Evolutionary conservation across 2,888 invertebrate genomes (phyloP).

Genomic region (Podabrus alpinus): DNA sequence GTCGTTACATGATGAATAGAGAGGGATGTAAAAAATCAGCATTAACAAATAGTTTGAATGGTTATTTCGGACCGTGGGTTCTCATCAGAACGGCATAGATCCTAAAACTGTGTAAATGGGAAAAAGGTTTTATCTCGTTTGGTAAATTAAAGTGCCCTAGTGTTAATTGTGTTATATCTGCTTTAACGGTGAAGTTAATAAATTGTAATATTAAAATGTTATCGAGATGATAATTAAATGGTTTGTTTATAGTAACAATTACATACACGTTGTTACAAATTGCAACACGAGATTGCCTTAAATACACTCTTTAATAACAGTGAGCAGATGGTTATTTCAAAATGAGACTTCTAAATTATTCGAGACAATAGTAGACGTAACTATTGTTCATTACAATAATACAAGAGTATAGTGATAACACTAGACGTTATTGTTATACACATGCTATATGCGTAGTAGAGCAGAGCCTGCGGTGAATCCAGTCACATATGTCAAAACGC

Average conservation of each 20-base stretch:
- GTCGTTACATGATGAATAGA: neutral
- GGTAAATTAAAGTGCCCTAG: neutral
- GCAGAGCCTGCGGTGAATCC: conserved; percentile 36
- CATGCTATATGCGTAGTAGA: conserved; percentile 29
- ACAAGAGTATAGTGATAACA: conserved; percentile 33
- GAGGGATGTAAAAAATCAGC: neutral
- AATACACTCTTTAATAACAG: conserved; percentile 30
- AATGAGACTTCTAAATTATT: conserved; percentile 39
- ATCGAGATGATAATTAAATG: neutral
- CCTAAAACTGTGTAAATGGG: too few relatives aligned
- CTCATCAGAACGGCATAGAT: neutral
- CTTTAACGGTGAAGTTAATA: neutral
- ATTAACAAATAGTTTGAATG: neutral
- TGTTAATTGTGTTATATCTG: neutral
- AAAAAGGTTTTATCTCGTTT: too few relatives aligned
- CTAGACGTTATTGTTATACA: conserved; percentile 30
- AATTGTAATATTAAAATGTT: neutral
- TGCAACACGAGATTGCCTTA: neutral
- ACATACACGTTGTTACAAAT: neutral
- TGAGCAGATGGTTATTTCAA: conserved; percentile 34
- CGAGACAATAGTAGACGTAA: conserved; percentile 28
- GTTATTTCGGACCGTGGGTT: neutral
- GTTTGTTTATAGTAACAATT: neutral
- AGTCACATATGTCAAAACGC: conserved; percentile 40
- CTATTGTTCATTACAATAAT: conserved; percentile 25